phyloP scores from a whole-genome alignment of 2,888 invertebrate species.

The Drosophila maculinotata region DNA sequence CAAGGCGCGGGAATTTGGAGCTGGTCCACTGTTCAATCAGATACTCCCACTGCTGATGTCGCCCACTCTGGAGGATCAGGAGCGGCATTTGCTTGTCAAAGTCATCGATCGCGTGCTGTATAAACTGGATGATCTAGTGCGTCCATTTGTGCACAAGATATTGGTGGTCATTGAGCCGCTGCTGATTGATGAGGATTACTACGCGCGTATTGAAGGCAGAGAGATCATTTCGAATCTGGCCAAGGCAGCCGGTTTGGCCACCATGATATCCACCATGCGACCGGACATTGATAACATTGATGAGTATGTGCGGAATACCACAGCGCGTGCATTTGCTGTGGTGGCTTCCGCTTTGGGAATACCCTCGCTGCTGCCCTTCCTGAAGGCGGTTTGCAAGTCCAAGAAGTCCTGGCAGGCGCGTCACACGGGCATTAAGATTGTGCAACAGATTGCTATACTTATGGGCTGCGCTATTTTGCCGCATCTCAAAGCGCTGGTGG shows the following conservation, averaged over 20 bases:
- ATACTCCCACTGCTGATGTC: slow-evolving; percentile 99
- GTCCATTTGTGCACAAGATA: slow-evolving; percentile 99
- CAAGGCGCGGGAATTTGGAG: slow-evolving; percentile 99
- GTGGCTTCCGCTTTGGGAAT: slow-evolving; percentile 99
- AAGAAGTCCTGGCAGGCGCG: slow-evolving; percentile 99
- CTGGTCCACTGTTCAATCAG: slow-evolving; percentile 99
- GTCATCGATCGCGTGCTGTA: slow-evolving; percentile 99
- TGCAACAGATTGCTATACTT: slow-evolving; percentile 99
- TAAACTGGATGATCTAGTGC: slow-evolving; percentile 98
- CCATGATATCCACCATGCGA: slow-evolving; percentile 99
- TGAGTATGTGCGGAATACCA: slow-evolving; percentile 99
- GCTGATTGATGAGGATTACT: slow-evolving; percentile 99
- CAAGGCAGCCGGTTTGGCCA: slow-evolving; percentile 99
- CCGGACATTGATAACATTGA: slow-evolving; percentile 99
- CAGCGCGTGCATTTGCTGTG: slow-evolving; percentile 99
- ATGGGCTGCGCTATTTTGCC: slow-evolving; percentile 99
- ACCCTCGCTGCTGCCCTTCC: slow-evolving; percentile 97
- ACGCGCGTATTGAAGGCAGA: slow-evolving; percentile 99
- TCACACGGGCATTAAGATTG: slow-evolving; percentile 99
- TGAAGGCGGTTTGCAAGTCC: slow-evolving; percentile 99
- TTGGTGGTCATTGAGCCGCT: slow-evolving; percentile 99
- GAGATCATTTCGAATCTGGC: slow-evolving; percentile 99
- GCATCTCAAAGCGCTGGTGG: slow-evolving; percentile 98
- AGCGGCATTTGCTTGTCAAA: slow-evolving; percentile 98
- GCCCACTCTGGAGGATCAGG: slow-evolving; percentile 99